Conservation (phyloP, 2,888 invertebrate genomes). For the Cremastobaeus sp. region DNA sequence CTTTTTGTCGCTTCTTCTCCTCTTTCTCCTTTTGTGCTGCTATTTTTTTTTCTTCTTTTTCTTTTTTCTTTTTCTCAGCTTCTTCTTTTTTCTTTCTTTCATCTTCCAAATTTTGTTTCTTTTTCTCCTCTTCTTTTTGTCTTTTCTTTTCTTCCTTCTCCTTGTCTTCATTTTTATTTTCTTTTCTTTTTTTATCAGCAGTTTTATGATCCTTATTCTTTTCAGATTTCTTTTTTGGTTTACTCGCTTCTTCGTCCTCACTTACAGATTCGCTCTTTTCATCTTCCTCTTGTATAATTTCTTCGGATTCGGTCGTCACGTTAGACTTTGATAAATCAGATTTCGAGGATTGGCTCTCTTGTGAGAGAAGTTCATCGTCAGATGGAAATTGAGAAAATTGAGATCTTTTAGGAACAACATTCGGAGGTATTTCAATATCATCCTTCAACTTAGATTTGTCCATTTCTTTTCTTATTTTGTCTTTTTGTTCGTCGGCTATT, state of each 20-base stretch:
- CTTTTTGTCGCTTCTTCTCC: slow-evolving; percentile 1
- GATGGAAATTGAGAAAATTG: too few relatives aligned
- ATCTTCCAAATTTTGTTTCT: slow-evolving; percentile 56
- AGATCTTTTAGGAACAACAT: too few relatives aligned
- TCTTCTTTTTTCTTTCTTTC: slow-evolving; percentile 12
- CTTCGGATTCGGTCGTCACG: too few relatives aligned
- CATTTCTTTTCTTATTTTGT: slow-evolving; percentile 53
- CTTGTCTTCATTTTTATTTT: background rate
- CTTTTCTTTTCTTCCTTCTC: background rate
- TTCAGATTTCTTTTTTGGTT: background rate
- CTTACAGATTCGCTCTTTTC: too few relatives aligned
- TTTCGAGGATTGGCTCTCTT: too few relatives aligned
- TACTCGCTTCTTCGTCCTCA: background rate
- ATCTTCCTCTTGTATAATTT: too few relatives aligned
- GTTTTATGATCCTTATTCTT: background rate
- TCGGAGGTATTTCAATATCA: slow-evolving; percentile 21
- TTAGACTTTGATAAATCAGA: too few relatives aligned
- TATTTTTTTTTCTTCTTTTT: slow-evolving; percentile 19
- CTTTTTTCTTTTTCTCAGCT: slow-evolving; percentile 15
- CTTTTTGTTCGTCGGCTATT: slow-evolving; percentile 64
- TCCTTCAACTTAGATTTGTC: slow-evolving; percentile 56
- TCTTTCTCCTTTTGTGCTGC: slow-evolving; percentile 18
- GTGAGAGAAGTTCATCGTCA: background rate
- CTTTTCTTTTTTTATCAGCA: slow-evolving; percentile 7
- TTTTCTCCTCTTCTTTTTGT: background rate